Evolutionary conservation across 1,140 invertebrate genomes (phyloP), one percentile per base, ranked within the genome.

Genomic region (Drosophila aff.): DNA sequence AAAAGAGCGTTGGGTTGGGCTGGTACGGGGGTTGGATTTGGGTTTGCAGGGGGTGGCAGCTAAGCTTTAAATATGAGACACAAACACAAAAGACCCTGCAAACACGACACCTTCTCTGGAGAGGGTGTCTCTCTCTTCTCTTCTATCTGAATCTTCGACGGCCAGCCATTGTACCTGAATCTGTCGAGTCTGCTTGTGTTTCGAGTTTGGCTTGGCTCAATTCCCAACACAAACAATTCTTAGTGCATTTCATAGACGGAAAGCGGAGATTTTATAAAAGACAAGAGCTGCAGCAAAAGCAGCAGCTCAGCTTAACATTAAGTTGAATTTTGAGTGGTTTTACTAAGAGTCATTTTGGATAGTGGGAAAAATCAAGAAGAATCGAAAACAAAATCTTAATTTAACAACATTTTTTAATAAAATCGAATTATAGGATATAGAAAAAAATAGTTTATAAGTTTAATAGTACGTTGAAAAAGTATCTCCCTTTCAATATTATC

Each of bases 21-120:
- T 8, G 46, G 2, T 5, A 9, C 10, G 26, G 46, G 59, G 44
- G 26, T 28, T n/a, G 28, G n/a, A n/a, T n/a, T n/a, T 11, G 8
- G 21, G 13, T 18, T 10, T 10, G 16, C 18, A 21, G 36, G 38
- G 61, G 62, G 38, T 16, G 46, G 38, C 43, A 49, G 69, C 66
- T 31, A 18, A 72, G 53, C 46, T 40, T 61, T 73, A 31, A 73
- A 73, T 73, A 52, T 40, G 69, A 53, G 49, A 57, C 41, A 68
- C 63, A 38, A 68, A 47, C 44, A 23, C 40, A 57, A 23, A 69
- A 68, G 49, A n/a, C 36, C 66, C 26, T 26, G 40, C 65, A 50
- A 59, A 61, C 21, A 26, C 31, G 69, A 43, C 46, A 73, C 69
- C 68, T 61, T 23, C 26, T 23, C 31, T 28, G n/a, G 41, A n/a